A percentile compares a stretch with the other conserved stretches of the same genome.
phyloP scores from a whole-genome alignment of 2,797 vertebrate species.

The Tokudaia muenninki region DNA sequence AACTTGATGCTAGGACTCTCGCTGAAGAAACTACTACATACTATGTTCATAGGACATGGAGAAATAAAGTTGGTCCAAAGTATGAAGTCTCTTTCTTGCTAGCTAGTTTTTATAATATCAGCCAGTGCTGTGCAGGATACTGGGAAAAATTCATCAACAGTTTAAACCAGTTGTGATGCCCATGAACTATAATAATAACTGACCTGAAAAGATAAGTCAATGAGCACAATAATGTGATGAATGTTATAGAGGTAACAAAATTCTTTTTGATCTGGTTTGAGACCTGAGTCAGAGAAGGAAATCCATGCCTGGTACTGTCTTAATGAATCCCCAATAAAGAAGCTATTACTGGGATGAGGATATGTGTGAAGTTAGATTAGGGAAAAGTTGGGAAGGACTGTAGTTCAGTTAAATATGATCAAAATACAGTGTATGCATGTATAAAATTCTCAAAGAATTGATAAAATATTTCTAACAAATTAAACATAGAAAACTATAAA shows the following conservation, averaged over 20 bases:
- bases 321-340: neutral
- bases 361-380: neutral
- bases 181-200: neutral
- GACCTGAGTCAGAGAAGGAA: neutral
- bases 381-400: neutral
- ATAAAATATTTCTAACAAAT: neutral
- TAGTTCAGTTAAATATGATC: neutral
- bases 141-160: neutral
- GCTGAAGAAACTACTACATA: neutral
- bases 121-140: neutral
- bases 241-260: neutral
- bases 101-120: neutral
- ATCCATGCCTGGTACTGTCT: neutral
- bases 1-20: neutral
- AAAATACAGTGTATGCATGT: neutral
- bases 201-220: neutral
- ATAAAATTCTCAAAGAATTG: neutral
- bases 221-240: neutral
- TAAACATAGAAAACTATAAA: conserved; percentile 36
- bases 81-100: neutral
- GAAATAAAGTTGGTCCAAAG: neutral
- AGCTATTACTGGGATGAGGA: neutral
- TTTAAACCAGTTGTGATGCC: neutral
- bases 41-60: neutral
- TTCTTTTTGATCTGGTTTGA: neutral